Evolutionary conservation across 2,888 invertebrate species (phyloP).

Genomic region (Protonemura montana): DNA sequence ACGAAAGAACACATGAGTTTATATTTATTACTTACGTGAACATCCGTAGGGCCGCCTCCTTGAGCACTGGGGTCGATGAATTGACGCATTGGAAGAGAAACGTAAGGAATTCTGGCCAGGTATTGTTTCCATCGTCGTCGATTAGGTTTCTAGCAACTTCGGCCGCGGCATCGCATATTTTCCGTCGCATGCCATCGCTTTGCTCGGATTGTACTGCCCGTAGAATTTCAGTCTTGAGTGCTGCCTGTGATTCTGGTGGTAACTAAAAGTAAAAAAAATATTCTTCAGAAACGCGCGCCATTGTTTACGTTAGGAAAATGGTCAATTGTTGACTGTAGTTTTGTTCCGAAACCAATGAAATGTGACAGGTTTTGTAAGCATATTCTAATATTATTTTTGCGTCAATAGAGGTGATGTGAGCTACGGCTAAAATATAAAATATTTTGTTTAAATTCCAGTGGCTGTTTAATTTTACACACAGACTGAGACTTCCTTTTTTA

Average conservation of each 20-base stretch:
- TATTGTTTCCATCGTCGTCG: conserved; percentile 94
- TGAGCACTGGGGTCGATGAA: conserved; percentile 80
- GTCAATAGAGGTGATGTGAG: no score
- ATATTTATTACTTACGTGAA: conserved; percentile 74
- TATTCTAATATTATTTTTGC: no score
- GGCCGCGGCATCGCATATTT: conserved; percentile 95
- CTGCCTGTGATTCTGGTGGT: conserved; percentile 80
- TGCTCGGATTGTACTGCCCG: conserved; percentile 85
- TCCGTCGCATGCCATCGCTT: conserved; percentile 79
- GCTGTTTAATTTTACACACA: no score
- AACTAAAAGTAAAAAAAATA: conserved; percentile 60
- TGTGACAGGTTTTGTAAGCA: no score
- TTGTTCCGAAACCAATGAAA: no score
- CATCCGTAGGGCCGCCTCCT: conserved; percentile 93
- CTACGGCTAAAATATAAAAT: no score
- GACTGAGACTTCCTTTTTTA: no score
- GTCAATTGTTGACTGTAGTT: no score
- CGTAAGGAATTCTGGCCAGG: conserved; percentile 95
- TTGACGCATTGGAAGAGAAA: conserved; percentile 95
- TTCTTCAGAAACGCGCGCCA: background rate
- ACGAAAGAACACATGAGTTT: no score
- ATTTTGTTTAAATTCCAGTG: no score
- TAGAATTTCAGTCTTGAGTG: conserved; percentile 87
- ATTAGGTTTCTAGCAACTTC: conserved; percentile 94
- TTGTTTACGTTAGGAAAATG: no score